Evolutionary conservation across 2,888 invertebrate genomes (phyloP).

Genomic region (Melinaea menophilus): DNA sequence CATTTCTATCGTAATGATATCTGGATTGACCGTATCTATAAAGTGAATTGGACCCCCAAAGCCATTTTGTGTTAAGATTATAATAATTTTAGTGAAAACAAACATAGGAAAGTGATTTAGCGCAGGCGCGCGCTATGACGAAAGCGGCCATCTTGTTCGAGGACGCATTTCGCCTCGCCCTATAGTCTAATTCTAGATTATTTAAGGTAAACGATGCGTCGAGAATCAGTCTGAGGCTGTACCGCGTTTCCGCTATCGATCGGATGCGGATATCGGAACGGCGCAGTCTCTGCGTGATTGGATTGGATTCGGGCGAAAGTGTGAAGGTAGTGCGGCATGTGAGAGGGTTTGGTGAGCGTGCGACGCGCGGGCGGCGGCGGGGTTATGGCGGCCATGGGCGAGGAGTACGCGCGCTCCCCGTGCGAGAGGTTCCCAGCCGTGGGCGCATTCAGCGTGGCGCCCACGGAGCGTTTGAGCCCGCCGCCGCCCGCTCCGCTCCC

Average conservation of each 20-base stretch:
- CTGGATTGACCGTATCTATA: constrained; percentile 23
- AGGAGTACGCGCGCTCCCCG: constrained; percentile 75
- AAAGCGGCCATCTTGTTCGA: constrained; percentile 75
- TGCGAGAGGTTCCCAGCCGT: constrained; percentile 77
- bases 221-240: constrained; percentile 62
- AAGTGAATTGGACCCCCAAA: constrained; percentile 20
- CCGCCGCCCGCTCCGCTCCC: constrained; percentile 81
- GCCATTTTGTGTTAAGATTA: constrained; percentile 41
- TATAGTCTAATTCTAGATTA: constrained; percentile 56
- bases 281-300: constrained; percentile 61
- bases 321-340: constrained; percentile 69
- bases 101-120: constrained; percentile 66
- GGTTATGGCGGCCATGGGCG: constrained; percentile 75
- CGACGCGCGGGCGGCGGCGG: constrained; percentile 74
- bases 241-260: constrained; percentile 72
- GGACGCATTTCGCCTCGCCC: constrained; percentile 76
- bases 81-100: constrained; percentile 64
- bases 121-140: constrained; percentile 74
- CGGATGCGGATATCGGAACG: constrained; percentile 74
- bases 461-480: constrained; percentile 81
- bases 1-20: constrained; percentile 42
- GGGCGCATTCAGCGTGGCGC: constrained; percentile 79
- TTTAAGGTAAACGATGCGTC: constrained; percentile 55
- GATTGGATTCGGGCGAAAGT: constrained; percentile 61
- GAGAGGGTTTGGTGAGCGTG: constrained; percentile 61